Evolutionary conservation across 30 jellyfish, hydroid and myxozoan species (phyloP).

Genomic region (Aurelia coerulea): DNA sequence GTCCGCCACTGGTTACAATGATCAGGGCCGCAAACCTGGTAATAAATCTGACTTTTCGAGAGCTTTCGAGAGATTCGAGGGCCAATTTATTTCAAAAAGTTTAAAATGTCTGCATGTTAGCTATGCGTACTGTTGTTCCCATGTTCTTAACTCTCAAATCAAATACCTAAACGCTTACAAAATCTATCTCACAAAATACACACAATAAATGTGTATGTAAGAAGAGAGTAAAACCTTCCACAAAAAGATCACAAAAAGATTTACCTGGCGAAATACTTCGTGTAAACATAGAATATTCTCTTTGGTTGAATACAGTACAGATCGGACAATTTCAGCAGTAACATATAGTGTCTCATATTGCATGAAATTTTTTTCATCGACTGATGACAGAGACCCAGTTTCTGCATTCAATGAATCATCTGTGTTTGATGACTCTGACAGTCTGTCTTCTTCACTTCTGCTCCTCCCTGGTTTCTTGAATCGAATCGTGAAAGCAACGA

Average conservation of each 20-base stretch:
- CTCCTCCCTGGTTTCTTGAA: slow-evolving; percentile 55
- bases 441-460: slow-evolving; percentile 40
- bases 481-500: slow-evolving; percentile 82
- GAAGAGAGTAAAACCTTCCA: too few relatives aligned
- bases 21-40: too few relatives aligned
- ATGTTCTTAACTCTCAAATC: too few relatives aligned
- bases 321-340: slow-evolving; percentile 89
- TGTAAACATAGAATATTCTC: slow-evolving; percentile 84
- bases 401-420: slow-evolving; percentile 53
- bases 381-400: slow-evolving; percentile 35
- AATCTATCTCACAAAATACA: too few relatives aligned
- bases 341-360: slow-evolving; percentile 69
- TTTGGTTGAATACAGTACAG: slow-evolving; percentile 81
- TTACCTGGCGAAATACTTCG: slow-evolving; percentile 94
- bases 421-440: slow-evolving; percentile 51
- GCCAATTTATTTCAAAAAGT: too few relatives aligned
- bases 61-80: too few relatives aligned
- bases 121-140: too few relatives aligned
- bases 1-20: too few relatives aligned
- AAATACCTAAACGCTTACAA: too few relatives aligned
- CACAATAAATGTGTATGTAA: too few relatives aligned
- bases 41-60: too few relatives aligned
- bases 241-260: neutral
- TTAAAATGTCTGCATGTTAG: too few relatives aligned
- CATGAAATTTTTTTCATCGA: slow-evolving; percentile 16